phyloP scores from a whole-genome alignment of 2,113 vertebrate genomes.

The Crotalus helleri region DNA sequence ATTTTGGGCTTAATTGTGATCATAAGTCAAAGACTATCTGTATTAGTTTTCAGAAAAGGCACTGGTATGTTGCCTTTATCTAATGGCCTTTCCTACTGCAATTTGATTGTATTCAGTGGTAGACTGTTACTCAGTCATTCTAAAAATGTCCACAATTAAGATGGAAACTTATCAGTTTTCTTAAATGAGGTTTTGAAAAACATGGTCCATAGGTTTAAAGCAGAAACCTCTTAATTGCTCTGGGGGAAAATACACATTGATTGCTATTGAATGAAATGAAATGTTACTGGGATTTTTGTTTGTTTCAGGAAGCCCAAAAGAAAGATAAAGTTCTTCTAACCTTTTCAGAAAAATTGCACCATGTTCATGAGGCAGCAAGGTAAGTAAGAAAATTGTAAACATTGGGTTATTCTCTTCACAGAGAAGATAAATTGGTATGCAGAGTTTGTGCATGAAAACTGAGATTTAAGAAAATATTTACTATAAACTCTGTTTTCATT shows the following conservation, averaged over 20 bases:
- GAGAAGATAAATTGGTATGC: slow-evolving; percentile 27
- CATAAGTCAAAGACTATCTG: background rate
- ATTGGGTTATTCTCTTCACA: slow-evolving; percentile 23
- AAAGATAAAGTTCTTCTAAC: slow-evolving; percentile 85
- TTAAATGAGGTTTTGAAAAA: slow-evolving; percentile 6
- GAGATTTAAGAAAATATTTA: slow-evolving; percentile 47
- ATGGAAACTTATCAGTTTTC: slow-evolving; percentile 26
- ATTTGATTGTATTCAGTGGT: slow-evolving; percentile 30
- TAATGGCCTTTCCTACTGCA: slow-evolving; percentile 27
- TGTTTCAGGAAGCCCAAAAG: slow-evolving; percentile 92
- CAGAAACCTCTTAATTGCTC: slow-evolving; percentile 32
- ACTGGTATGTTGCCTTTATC: slow-evolving; percentile 39
- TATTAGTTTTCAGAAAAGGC: slow-evolving; percentile 43
- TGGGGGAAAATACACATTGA: slow-evolving; percentile 33
- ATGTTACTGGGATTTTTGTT: slow-evolving; percentile 56
- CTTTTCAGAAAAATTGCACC: slow-evolving; percentile 86
- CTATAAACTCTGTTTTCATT: slow-evolving; percentile 53
- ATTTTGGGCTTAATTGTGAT: background rate
- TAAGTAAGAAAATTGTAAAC: slow-evolving; percentile 57
- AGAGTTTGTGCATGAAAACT: slow-evolving; percentile 37
- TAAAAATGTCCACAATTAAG: slow-evolving; percentile 32
- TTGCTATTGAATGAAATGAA: slow-evolving; percentile 26
- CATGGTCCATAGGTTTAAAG: slow-evolving; percentile 3
- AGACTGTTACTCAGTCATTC: slow-evolving; percentile 21
- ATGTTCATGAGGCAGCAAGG: slow-evolving; percentile 89